phyloP scores from a whole-genome alignment of 2,113 vertebrate genomes.

The Marcusenius ussheri region DNA sequence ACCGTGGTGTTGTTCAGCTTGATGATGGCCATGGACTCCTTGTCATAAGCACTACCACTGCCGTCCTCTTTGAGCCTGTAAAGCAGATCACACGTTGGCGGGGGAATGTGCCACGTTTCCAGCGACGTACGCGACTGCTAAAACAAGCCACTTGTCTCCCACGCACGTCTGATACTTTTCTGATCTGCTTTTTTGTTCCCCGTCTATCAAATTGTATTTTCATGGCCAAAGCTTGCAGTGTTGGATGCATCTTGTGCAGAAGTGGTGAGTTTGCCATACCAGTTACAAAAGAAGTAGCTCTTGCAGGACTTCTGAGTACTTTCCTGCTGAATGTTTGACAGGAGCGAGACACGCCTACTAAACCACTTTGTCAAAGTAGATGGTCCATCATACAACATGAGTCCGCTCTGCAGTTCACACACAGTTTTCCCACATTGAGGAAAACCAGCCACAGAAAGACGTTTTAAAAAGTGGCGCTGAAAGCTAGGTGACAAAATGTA shows the following conservation, averaged over 20 bases:
- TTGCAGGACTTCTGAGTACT: not conserved
- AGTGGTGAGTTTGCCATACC: not conserved
- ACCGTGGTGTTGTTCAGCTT: conserved; percentile 99
- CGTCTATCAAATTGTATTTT: not conserved
- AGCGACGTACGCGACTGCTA: not conserved
- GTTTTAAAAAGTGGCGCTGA: not conserved
- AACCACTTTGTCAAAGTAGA: not conserved
- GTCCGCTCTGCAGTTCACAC: not conserved
- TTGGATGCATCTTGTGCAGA: not conserved
- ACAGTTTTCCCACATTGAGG: not conserved
- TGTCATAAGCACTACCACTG: conserved; percentile 95
- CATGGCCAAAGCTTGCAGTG: not conserved
- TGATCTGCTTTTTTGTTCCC: not conserved
- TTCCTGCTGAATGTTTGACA: not conserved
- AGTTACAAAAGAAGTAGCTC: not conserved
- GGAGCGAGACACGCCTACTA: not conserved
- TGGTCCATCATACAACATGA: not conserved
- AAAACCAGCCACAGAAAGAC: not conserved
- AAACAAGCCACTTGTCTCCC: not conserved
- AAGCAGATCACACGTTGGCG: not conserved
- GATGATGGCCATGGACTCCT: conserved; percentile 99
- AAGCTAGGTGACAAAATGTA: not conserved
- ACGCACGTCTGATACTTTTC: not conserved
- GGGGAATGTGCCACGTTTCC: not conserved
- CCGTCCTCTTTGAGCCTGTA: conserved; percentile 90